These are phyloP conservation scores for Anthoscopus minutus DNA, from an alignment of 2,113 vertebrate genomes.

Conservation along the genomic window DNA sequence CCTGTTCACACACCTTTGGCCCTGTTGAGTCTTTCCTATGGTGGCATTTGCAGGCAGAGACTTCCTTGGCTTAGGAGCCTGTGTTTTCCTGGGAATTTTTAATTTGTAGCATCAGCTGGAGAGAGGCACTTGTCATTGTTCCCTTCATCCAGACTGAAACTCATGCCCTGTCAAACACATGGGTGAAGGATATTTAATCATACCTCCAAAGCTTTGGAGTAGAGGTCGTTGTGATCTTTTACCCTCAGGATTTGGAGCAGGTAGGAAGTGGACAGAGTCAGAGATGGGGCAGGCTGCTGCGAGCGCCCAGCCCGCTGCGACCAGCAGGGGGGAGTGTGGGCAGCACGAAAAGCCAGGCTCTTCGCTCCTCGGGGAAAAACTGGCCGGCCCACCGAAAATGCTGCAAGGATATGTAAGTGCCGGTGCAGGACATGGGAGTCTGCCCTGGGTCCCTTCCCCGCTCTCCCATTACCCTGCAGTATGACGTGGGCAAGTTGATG, in stretches of 20 bases:
- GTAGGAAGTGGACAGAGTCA: rapidly evolving
- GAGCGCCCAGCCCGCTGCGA: not conserved
- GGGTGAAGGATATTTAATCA: not conserved
- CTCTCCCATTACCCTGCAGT: not conserved
- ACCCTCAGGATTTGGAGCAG: not conserved
- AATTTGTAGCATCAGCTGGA: not conserved
- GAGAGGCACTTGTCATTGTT: not conserved
- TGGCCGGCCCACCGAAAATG: rapidly evolving
- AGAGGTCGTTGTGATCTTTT: not conserved
- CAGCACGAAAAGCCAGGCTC: not conserved
- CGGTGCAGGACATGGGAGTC: not conserved
- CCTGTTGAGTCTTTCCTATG: not conserved
- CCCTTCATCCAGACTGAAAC: not conserved
- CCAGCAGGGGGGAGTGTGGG: conserved; percentile 47
- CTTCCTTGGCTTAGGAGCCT: not conserved
- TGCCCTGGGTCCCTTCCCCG: not conserved
- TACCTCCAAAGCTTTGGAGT: not conserved
- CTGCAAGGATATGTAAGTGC: not conserved
- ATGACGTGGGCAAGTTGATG: not conserved
- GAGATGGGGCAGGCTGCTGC: not conserved
- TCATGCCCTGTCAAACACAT: not conserved
- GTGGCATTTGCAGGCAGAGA: not conserved
- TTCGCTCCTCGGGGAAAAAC: not conserved
- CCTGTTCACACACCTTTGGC: not conserved
- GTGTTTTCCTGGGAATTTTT: not conserved